phyloP scores from a whole-genome alignment of 37 sponge, comb jelly and placozoan genomes.

The Beroe ovata region DNA sequence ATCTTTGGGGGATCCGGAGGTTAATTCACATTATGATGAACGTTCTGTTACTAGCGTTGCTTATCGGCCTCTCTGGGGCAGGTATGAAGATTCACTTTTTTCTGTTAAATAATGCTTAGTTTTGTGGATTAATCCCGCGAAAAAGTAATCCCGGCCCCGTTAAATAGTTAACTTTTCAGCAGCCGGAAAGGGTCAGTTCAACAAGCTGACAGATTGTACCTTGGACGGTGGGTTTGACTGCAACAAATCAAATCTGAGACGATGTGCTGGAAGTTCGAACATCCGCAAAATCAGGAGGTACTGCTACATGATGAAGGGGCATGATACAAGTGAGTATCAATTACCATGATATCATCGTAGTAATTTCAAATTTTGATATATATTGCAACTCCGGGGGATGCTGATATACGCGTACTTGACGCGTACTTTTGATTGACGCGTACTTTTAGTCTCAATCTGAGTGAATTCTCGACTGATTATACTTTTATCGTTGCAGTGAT shows the following conservation, averaged over 20 bases:
- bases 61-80: neutral
- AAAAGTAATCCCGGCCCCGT: too few relatives aligned
- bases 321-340: neutral
- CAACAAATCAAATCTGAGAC: neutral
- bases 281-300: neutral
- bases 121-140: too few relatives aligned
- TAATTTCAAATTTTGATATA: too few relatives aligned
- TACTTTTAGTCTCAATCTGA: too few relatives aligned
- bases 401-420: too few relatives aligned
- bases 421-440: too few relatives aligned
- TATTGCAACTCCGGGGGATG: too few relatives aligned
- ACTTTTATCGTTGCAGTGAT: constrained; percentile 37
- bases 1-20: neutral
- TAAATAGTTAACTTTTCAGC: too few relatives aligned
- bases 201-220: neutral
- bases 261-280: constrained; percentile 2
- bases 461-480: too few relatives aligned
- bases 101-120: too few relatives aligned
- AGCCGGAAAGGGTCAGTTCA: neutral
- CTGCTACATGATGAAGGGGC: constrained; percentile 17
- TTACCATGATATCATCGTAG: too few relatives aligned
- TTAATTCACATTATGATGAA: neutral
- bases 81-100: too few relatives aligned
- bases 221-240: constrained; percentile 7
- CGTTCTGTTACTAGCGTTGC: neutral